phyloP scores from a whole-genome alignment of 2,888 invertebrate genomes.

The Meta bourneti region DNA sequence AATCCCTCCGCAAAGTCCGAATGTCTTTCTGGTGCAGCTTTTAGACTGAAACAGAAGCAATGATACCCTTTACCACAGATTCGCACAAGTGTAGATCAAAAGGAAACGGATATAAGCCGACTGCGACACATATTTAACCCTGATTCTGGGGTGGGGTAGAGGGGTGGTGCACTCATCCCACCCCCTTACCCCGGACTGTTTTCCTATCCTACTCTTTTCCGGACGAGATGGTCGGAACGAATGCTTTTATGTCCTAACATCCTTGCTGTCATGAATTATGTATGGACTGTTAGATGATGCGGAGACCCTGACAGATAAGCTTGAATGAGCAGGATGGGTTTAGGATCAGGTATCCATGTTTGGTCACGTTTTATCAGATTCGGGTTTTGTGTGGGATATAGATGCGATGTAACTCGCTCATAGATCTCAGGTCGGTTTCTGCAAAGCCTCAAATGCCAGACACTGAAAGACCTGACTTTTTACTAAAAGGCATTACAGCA shows the following conservation, averaged over 20 bases:
- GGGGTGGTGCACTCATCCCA: not conserved
- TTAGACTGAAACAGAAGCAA: conserved; percentile 40
- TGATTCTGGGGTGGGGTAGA: not conserved
- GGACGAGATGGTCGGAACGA: conserved; percentile 49
- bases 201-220: conserved; percentile 46
- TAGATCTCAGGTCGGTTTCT: too few relatives aligned
- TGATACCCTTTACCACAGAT: conserved; percentile 11
- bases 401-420: too few relatives aligned
- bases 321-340: not conserved
- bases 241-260: conserved; percentile 70
- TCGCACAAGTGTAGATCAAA: conserved; percentile 35
- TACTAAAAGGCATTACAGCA: too few relatives aligned
- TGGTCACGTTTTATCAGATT: conserved; percentile 1
- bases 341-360: conserved; percentile 27
- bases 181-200: conserved; percentile 3
- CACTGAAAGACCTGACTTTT: too few relatives aligned
- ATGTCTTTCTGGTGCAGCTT: conserved; percentile 2
- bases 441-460: too few relatives aligned
- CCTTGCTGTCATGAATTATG: conserved; percentile 65
- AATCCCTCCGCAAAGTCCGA: too few relatives aligned
- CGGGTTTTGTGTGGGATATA: too few relatives aligned
- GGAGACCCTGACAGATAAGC: conserved; percentile 62
- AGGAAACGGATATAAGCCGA: conserved; percentile 27
- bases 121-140: conserved; percentile 59
- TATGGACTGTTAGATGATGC: conserved; percentile 65